Evolutionary conservation across 2,888 invertebrate species (phyloP), one percentile per base, ranked within the genome.

Genomic region (Lordiphosa fenestrarum): DNA sequence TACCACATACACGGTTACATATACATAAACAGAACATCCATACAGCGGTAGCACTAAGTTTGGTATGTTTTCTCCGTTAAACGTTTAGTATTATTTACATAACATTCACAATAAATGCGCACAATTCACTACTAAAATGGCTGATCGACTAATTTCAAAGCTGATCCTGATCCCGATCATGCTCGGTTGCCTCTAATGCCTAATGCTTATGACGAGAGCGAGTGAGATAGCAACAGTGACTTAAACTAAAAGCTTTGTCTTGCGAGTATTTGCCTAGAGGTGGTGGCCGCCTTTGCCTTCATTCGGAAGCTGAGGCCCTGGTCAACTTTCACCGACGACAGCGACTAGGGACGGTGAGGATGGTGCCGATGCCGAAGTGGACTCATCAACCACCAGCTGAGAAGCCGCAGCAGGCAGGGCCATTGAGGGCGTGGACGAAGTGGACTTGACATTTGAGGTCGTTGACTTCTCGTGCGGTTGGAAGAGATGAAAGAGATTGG

Each of bases 401-500:
- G 66, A 44, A 9, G 53, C 55, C 21, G 66, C 40, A 10, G 40
- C 10, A 7, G 42, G 35, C 33, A 25, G 50, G 36, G 71, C 47
- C 21, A 56, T 53, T 4, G 55, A 15, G 10, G 52, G 37, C n/a
- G 39, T 35, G 55, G 23, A 6, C 10, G 60, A 44, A 47, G 12
- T 3, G 35, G 65, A 25, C 12, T 41, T n/a, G 54, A 39, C 53
- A 25, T 62, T 53, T 10, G 65, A 30, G 23, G 42, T 52, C 36
- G 69, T 49, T 12, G 57, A 25, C 13, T 54, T 30, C 21, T 49
- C 46, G 12, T 71, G 71, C 12, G 81, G 80, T 66, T 88, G 85
- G 66, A 88, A 86, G 67, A 88, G 76, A 63, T 89, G 89, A 66
- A 89, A 87, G 53, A 89, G 84, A 75, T 88, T 89, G 73, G 89